Evolutionary conservation across 1,140 invertebrate genomes (phyloP), one percentile per base, ranked within the genome.

Genomic region (Neelides sp.): DNA sequence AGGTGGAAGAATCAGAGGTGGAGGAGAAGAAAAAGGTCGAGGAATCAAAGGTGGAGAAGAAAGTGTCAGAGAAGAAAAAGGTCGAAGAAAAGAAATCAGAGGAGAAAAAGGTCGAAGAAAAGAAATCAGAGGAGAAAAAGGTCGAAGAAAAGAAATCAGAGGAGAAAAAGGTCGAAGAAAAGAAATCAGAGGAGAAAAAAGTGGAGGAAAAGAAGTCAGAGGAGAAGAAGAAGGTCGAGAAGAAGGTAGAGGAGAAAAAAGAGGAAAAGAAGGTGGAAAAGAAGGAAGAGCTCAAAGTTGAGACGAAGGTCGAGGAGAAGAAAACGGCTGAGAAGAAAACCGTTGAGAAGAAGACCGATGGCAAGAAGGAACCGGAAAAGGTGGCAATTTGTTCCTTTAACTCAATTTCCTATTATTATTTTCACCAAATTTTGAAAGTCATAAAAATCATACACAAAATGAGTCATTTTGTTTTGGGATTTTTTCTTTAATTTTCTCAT

Each of bases 81-180:
- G 13, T 13, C 2, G 47, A 56, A 36, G 46, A 51, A 17, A 59
- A 62, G 32, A 56, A 32, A 27, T 20, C 23, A 24, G 61, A 69
- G 35, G 64, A 73, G 52, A 65, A 72, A 44, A 68, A 67, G 58
- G 70, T 70, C 57, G 64, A 69, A 52, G 68, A 73, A 58, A 69
- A 68, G 43, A 63, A 69, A 48, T 62, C 65, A 24, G 66, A 58
- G 66, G 67, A 44, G 61, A 53, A 53, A 23, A 57, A 62, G 8
- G 50, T 66, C 45, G 41, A 51, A 40, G 41, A 52, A 22, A 48
- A 24, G 36, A 55, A 44, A 39, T 57, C 39, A 27, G 55, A 61
- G 41, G 43, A 26, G n/a, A 48, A 53, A 20, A 58, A 49, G 36
- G 24, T 23, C 4, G 37, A 58, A 40, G 23, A 35, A 27, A 66